Conservation (phyloP, 1,140 invertebrate genomes). For the Drosophila trapezifrons region DNA sequence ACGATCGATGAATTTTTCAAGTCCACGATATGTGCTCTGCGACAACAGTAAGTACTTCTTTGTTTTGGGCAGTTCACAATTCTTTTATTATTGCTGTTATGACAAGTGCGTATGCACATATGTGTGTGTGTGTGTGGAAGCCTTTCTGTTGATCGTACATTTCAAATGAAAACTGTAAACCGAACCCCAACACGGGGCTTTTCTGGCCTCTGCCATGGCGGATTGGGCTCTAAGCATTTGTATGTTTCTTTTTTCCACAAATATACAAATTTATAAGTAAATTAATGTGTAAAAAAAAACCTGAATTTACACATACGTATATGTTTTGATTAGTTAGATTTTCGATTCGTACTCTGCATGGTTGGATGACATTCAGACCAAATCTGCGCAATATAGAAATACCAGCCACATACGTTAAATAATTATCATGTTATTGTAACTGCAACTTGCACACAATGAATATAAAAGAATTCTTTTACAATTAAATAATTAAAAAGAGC, state of each 20-base stretch:
- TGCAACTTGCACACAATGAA: neutral
- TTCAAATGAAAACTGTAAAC: slow-evolving; percentile 6
- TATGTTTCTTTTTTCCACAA: neutral
- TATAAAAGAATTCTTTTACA: neutral
- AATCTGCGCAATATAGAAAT: neutral
- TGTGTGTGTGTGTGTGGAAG: neutral
- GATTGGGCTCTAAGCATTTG: neutral
- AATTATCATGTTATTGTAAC: slow-evolving; percentile 4
- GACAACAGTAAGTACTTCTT: slow-evolving; percentile 8
- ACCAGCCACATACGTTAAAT: neutral
- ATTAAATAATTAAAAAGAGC: slow-evolving; percentile 11
- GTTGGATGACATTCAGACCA: neutral
- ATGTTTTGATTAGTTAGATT: slow-evolving; percentile 16
- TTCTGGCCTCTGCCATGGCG: too few relatives aligned
- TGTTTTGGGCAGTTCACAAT: slow-evolving; percentile 9
- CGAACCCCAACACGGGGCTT: neutral
- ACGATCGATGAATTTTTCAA: neutral
- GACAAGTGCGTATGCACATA: slow-evolving; percentile 14
- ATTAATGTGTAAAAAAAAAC: slow-evolving; percentile 4
- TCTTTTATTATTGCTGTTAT: slow-evolving; percentile 21
- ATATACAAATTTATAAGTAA: too few relatives aligned
- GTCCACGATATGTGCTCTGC: too few relatives aligned
- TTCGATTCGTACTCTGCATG: slow-evolving; percentile 8
- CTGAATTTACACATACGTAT: slow-evolving; percentile 10
- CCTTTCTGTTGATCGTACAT: slow-evolving; percentile 19